Conservation (phyloP, 2,113 vertebrate species). For the Myodes glareolus region DNA sequence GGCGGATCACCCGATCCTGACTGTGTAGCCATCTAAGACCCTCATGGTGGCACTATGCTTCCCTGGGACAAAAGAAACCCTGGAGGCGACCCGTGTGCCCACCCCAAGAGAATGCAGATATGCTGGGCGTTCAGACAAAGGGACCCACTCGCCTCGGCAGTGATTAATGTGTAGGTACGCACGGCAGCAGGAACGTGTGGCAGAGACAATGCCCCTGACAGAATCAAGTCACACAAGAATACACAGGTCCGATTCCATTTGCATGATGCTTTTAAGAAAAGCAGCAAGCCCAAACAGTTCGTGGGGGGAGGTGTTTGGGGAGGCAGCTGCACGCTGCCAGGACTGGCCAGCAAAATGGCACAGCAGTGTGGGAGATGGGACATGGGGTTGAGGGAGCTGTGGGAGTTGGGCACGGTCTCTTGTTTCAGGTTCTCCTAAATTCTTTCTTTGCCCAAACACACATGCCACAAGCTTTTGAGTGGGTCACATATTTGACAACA, state of each 20-base stretch:
- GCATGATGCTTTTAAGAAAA: neutral
- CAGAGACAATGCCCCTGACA: neutral
- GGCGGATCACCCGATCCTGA: neutral
- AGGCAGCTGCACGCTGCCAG: no score
- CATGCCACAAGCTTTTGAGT: neutral
- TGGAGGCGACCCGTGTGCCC: neutral
- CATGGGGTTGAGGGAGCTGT: neutral
- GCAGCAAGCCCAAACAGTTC: neutral
- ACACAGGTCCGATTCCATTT: conserved; percentile 15
- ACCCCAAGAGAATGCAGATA: neutral
- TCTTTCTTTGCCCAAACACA: neutral
- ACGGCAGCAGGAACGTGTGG: neutral
- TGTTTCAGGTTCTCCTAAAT: neutral
- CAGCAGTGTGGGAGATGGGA: neutral
- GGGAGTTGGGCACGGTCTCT: neutral
- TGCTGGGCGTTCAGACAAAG: neutral
- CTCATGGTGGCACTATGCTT: neutral
- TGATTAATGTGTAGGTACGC: neutral
- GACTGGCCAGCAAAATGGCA: neutral
- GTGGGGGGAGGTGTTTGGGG: neutral
- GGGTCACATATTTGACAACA: neutral
- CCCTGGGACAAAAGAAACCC: neutral
- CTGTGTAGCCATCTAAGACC: neutral
- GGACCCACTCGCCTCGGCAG: neutral
- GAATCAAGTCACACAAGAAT: neutral